Percentiles rank a stretch among this genome's conserved stretches.
Evolutionary conservation across 2,113 vertebrate species (phyloP).

Genomic region (Tringa solitaria): DNA sequence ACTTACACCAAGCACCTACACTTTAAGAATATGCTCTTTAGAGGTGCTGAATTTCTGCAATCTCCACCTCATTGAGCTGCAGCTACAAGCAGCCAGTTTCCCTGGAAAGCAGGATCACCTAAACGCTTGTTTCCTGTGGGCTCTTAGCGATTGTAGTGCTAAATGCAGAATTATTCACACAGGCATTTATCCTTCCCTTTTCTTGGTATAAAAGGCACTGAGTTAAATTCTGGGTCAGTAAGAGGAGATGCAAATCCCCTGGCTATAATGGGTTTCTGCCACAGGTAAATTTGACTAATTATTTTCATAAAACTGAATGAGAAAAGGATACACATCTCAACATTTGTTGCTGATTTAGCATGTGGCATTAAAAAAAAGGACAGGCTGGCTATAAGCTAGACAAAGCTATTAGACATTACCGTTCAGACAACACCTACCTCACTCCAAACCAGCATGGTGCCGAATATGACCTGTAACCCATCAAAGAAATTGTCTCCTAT

Average conservation of each 20-base stretch:
- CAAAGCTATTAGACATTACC: conserved; percentile 75
- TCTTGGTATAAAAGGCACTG: neutral
- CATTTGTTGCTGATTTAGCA: conserved; percentile 50
- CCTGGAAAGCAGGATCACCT: neutral
- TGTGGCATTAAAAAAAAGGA: conserved; percentile 25
- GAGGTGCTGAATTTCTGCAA: neutral
- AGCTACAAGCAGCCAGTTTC: neutral
- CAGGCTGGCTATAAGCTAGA: conserved; percentile 60
- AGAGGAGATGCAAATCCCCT: neutral
- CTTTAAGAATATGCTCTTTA: neutral
- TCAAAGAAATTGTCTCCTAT: conserved; percentile 99
- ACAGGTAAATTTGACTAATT: conserved; percentile 36
- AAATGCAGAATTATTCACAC: conserved; percentile 24
- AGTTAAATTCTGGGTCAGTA: neutral
- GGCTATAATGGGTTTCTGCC: neutral
- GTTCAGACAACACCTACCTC: conserved; percentile 89
- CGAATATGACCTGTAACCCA: conserved; percentile 97
- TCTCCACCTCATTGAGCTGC: neutral
- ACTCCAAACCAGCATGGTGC: conserved; percentile 98
- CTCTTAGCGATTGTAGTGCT: neutral
- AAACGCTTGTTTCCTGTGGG: conserved; percentile 16
- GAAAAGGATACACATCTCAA: neutral
- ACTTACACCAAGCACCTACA: neutral
- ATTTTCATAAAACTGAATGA: conserved; percentile 8
- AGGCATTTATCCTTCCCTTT: neutral